Evolutionary conservation across 1,140 invertebrate species (phyloP), one percentile per base, ranked within the genome.

Genomic region (Drosophila bocki): DNA sequence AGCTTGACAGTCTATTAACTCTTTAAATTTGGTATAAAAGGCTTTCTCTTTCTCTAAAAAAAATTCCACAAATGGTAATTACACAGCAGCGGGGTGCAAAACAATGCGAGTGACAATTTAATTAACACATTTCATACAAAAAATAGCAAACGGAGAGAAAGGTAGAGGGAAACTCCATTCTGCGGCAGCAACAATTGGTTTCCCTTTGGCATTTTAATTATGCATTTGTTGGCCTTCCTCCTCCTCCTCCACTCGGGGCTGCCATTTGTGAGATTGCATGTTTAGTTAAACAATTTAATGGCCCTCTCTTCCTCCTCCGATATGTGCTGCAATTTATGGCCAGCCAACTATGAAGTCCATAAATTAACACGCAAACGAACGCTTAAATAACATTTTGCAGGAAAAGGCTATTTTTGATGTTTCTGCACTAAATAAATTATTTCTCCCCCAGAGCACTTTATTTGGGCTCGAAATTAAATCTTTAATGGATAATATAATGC

Each of bases 221-320:
- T 85, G 78, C 61, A 37, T 76, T 71, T 72, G 67, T 45, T 69
- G 56, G 62, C 47, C 50, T 26, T 29, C 26, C 26, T 29, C 26
- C 26, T 29, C 26, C 60, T 32, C 62, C 32, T 22, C 22, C 60
- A 41, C 44, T 75, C 19, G 32, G 32, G 45, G n/a, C 44, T 59
- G 71, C 37, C 59, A 51, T 62, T 60, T 75, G 61, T 62, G 64
- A 78, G 64, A 78, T 82, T 82, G 70, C 83, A 82, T 82, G 80
- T 82, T 72, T 87, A 59, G 83, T 69, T 64, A 72, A 82, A 79
- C 59, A 75, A 79, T 82, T 86, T 87, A 82, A 86, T 82, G 63
- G 70, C 61, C 33, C 69, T 15, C 29, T 12, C 51, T 22, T 9
- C 19, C 53, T 32, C 57, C 48, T 3, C 35, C 62, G 64, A 69